These are phyloP conservation scores for Aurelia sp. DNA, from an alignment of 30 jellyfish, hydroid and myxozoan species.

Conservation along the genomic window DNA sequence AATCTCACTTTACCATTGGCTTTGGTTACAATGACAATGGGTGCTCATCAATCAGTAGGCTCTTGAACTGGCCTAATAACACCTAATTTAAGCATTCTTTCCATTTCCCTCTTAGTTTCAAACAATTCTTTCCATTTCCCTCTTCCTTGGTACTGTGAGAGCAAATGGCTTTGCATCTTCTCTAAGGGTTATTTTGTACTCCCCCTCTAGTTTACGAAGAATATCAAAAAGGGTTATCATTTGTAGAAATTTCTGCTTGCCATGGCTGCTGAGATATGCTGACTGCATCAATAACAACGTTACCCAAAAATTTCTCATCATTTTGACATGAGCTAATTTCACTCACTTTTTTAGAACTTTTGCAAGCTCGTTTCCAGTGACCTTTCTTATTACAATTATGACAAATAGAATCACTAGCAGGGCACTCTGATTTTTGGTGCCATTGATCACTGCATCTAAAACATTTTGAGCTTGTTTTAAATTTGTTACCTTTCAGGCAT, in stretches of 20 bases:
- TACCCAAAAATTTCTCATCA: too few species aligned
- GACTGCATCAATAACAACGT: too few species aligned
- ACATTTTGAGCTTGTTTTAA: not conserved
- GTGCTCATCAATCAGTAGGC: constrained; percentile 80
- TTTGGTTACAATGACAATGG: constrained; percentile 67
- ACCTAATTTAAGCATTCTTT: constrained; percentile 67
- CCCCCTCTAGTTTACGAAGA: constrained; percentile 49
- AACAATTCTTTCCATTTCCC: constrained; percentile 38
- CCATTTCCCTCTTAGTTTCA: constrained; percentile 53
- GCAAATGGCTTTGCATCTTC: constrained; percentile 54
- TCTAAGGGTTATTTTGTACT: constrained; percentile 6
- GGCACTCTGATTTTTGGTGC: too few species aligned
- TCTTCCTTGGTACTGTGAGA: constrained; percentile 58
- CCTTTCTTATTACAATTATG: too few species aligned
- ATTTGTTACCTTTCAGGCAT: constrained; percentile 1
- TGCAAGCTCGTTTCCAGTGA: too few species aligned
- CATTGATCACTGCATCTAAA: not conserved
- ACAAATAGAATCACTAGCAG: too few species aligned
- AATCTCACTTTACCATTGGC: constrained; percentile 55
- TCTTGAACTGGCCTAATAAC: constrained; percentile 62
- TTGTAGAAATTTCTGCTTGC: constrained; percentile 3
- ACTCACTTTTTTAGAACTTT: too few species aligned
- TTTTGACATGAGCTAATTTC: too few species aligned
- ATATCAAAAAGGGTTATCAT: constrained; percentile 24
- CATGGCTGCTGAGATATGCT: not conserved